Conservation (phyloP, 2,888 invertebrate species). For the Onthophagus sagittarius region DNA sequence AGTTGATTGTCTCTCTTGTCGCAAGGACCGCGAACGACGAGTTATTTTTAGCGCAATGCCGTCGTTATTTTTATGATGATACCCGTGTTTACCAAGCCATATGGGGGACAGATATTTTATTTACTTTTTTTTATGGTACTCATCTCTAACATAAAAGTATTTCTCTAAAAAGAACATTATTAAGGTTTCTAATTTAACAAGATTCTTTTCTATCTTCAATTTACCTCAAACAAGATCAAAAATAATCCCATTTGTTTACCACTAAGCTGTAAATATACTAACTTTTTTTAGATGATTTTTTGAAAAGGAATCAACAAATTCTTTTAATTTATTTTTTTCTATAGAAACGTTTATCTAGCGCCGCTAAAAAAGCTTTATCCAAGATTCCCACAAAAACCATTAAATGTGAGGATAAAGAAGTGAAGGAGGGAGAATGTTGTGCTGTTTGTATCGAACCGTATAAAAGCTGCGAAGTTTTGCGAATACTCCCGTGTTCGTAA, state of each 20-base stretch:
- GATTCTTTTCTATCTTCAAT: too few species aligned
- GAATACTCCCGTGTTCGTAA: constrained; percentile 90
- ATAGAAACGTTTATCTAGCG: constrained; percentile 84
- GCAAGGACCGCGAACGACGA: not conserved
- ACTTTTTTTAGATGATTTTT: too few species aligned
- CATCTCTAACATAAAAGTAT: not conserved
- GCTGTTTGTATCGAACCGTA: constrained; percentile 94
- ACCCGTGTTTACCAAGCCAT: not conserved
- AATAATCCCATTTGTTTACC: too few species aligned
- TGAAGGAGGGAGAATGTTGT: constrained; percentile 85
- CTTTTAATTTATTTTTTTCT: too few species aligned
- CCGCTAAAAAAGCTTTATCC: constrained; percentile 89
- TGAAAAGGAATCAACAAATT: too few species aligned
- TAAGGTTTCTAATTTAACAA: too few species aligned
- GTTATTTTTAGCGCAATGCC: constrained; percentile 10
- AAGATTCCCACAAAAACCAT: constrained; percentile 89
- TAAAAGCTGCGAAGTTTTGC: constrained; percentile 78
- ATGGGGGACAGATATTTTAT: not conserved
- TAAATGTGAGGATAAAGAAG: constrained; percentile 82
- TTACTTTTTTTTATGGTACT: not conserved
- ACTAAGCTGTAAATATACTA: too few species aligned
- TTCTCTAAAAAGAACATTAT: not conserved
- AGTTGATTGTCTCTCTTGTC: not conserved
- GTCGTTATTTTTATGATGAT: constrained; percentile 5
- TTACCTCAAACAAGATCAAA: too few species aligned